Evolutionary conservation across 1,140 invertebrate genomes (phyloP).

Genomic region (Drosophila elegans): DNA sequence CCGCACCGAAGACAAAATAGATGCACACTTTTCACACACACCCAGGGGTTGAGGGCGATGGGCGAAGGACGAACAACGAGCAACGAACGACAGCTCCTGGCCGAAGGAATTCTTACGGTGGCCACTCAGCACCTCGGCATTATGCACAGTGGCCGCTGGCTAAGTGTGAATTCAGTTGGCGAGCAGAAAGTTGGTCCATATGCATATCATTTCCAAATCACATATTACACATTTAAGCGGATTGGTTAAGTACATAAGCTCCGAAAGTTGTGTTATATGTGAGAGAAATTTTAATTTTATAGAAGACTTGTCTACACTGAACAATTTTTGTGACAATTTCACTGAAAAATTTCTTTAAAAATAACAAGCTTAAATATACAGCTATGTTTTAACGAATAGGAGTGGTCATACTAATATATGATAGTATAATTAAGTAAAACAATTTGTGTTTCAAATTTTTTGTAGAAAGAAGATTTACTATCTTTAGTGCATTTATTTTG

Average conservation of each 20-base stretch:
- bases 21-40: conserved; percentile 37
- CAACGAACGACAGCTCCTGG: not conserved
- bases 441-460: no score
- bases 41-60: not conserved
- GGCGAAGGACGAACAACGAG: not conserved
- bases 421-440: no score
- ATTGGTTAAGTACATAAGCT: not conserved
- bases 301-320: no score
- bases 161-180: not conserved
- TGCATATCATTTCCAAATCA: no score
- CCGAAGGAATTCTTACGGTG: conserved; percentile 18
- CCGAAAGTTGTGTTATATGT: not conserved
- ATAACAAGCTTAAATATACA: no score
- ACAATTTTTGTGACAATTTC: no score
- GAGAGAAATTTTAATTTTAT: no score
- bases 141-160: conserved; percentile 18
- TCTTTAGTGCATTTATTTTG: no score
- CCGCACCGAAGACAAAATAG: conserved; percentile 20
- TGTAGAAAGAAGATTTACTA: no score
- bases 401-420: no score
- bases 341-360: no score
- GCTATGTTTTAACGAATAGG: no score
- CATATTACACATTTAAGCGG: not conserved
- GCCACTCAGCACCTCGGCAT: conserved; percentile 20
- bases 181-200: not conserved